Evolutionary conservation across 2,797 vertebrate genomes (phyloP).

Genomic region (Sebastes kiyomatsui): DNA sequence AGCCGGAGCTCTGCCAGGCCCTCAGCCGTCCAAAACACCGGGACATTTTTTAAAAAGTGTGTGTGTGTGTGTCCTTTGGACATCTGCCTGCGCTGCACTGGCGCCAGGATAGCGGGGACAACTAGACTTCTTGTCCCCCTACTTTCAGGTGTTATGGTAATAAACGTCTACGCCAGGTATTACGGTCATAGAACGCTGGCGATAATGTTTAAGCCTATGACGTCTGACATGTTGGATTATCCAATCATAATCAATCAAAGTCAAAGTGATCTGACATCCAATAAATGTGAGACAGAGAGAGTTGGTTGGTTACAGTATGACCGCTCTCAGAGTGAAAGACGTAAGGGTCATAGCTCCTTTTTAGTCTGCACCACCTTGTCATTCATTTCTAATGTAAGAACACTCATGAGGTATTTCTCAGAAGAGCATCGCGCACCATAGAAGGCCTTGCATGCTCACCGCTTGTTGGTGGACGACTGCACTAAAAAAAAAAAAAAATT

Average conservation of each 20-base stretch:
- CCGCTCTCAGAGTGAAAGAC: no score
- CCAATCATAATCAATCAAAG: no score
- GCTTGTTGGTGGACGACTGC: no score
- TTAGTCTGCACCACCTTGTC: no score
- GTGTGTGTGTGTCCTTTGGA: slow-evolving; percentile 12
- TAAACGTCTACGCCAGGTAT: neutral
- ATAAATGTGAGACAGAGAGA: no score
- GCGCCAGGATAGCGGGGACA: neutral
- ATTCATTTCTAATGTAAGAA: no score
- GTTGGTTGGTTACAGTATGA: no score
- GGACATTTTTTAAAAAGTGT: neutral
- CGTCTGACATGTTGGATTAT: neutral
- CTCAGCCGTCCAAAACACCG: slow-evolving; percentile 4
- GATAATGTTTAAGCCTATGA: neutral
- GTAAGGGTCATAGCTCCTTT: no score
- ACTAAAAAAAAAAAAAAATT: no score
- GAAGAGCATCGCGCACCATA: no score
- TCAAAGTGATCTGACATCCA: neutral
- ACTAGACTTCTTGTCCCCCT: neutral
- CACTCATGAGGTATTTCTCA: no score
- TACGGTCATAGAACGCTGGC: neutral
- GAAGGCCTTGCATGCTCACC: no score
- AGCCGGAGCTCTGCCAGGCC: slow-evolving; percentile 30
- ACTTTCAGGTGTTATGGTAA: neutral
- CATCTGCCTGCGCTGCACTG: neutral